Percentiles rank a stretch among this genome's conserved stretches.
Evolutionary conservation across 1,140 invertebrate genomes (phyloP).

Genomic region (Drosophila truncata): DNA sequence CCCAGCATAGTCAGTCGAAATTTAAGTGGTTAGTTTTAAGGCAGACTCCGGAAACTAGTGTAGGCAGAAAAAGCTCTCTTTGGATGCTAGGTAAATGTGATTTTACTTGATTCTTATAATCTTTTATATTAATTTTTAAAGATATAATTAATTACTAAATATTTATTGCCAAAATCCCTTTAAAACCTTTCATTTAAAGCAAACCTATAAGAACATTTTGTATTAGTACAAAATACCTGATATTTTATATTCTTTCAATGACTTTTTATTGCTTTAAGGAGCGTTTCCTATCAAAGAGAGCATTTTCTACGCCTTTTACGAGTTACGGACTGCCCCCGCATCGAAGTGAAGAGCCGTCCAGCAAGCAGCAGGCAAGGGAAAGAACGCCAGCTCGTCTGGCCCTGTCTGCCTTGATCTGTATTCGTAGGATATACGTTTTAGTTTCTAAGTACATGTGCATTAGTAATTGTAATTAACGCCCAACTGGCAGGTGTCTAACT

Average conservation of each 20-base stretch:
- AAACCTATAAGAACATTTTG: too few relatives aligned
- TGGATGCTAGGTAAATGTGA: neutral
- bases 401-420: conserved; percentile 60
- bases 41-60: conserved; percentile 26
- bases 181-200: neutral
- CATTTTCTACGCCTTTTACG: neutral
- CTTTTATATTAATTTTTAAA: neutral
- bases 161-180: neutral
- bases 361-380: conserved; percentile 60
- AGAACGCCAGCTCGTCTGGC: conserved; percentile 42
- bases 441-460: conserved; percentile 70
- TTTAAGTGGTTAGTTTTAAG: conserved; percentile 59
- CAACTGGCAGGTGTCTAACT: conserved; percentile 36
- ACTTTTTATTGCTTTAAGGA: too few relatives aligned
- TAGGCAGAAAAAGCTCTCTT: conserved; percentile 1
- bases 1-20: conserved; percentile 51
- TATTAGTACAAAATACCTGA: neutral
- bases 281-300: neutral
- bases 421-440: conserved; percentile 63
- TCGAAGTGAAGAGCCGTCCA: conserved; percentile 77
- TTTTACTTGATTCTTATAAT: neutral
- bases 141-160: too few relatives aligned
- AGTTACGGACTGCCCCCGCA: conserved; percentile 63
- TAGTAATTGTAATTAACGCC: conserved; percentile 66
- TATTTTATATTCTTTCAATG: neutral